phyloP scores from a whole-genome alignment of 2,888 invertebrate species.

The Eupithecia vulgata region DNA sequence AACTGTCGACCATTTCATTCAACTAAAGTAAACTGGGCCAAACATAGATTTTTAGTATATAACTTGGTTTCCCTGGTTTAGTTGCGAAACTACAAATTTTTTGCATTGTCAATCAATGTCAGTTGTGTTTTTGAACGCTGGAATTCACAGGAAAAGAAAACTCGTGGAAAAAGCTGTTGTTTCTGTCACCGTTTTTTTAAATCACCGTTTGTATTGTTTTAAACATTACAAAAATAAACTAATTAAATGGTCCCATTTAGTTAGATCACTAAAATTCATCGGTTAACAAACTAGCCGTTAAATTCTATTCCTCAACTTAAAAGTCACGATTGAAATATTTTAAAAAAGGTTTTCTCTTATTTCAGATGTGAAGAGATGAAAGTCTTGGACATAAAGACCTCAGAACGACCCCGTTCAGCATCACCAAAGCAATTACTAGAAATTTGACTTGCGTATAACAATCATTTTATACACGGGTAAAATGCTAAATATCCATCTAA shows the following conservation, averaged over 20 bases:
- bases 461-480: constrained; percentile 7
- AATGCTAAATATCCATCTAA: not conserved
- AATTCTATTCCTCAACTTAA: too few species aligned
- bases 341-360: constrained; percentile 25
- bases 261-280: too few species aligned
- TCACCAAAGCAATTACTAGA: constrained; percentile 75
- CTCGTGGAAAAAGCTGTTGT: not conserved
- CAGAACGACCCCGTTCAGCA: constrained; percentile 67
- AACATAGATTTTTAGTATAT: not conserved
- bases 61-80: not conserved
- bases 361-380: constrained; percentile 80
- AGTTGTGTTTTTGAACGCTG: not conserved
- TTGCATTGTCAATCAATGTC: not conserved
- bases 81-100: not conserved
- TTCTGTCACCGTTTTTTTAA: too few species aligned
- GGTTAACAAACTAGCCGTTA: too few species aligned
- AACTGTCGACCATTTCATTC: not conserved
- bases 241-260: too few species aligned
- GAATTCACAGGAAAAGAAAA: not conserved
- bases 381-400: constrained; percentile 66
- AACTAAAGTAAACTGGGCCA: not conserved
- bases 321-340: not conserved
- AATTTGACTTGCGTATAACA: constrained; percentile 58
- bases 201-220: not conserved
- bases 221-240: not conserved